Evolutionary conservation across 1,140 invertebrate genomes (phyloP), one percentile per base, ranked within the genome.

Genomic region (Proales similis): DNA sequence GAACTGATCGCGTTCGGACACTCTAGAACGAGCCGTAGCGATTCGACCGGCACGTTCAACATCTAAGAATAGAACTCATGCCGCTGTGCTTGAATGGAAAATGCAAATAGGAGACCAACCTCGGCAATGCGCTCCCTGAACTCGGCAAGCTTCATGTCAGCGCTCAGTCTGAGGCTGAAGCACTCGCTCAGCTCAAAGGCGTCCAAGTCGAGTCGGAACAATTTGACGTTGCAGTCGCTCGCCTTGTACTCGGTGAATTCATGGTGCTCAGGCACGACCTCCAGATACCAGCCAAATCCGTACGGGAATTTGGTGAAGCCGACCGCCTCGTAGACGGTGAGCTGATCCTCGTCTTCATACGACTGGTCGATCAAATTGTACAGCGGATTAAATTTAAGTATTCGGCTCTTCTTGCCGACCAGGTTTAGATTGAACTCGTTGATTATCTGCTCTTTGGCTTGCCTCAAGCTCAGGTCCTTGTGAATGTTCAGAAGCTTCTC

Each of bases 341-440:
- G 11, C 26, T 80, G 73, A 62, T 81, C 77, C 11, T 82, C 81
- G 42, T 77, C 79, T 62, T 86, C 83, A 67, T 84, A 84, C 42
- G 83, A 86, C 61, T 80, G 79, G 65, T 86, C 81, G n/a, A 88
- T 82, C 2, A 79, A 76, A 62, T 85, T 83, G 63, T 80, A 77
- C 17, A 78, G 72, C 27, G 81, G 78, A 69, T 87, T 82, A 68
- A 85, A 88, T 60, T 78, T 81, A 2, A 88, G 85, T 17, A 89
- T 74, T 2, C 86, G 81, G 68, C 17, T 65, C 32, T 47, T 67
- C 47, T 51, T 57, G 6, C 36, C 57, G 22, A 20, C 36, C 11
- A 19, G 7, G 3, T 29, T n/a, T 17, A 63, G n/a, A 36, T 48
- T 17, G 3, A 63, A 19, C 1, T 65, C 67, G 66, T 66, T 80